These are phyloP conservation scores for Zaprionus ghesquierei DNA, from an alignment of 1,140 invertebrate genomes.

Conservation along the genomic window DNA sequence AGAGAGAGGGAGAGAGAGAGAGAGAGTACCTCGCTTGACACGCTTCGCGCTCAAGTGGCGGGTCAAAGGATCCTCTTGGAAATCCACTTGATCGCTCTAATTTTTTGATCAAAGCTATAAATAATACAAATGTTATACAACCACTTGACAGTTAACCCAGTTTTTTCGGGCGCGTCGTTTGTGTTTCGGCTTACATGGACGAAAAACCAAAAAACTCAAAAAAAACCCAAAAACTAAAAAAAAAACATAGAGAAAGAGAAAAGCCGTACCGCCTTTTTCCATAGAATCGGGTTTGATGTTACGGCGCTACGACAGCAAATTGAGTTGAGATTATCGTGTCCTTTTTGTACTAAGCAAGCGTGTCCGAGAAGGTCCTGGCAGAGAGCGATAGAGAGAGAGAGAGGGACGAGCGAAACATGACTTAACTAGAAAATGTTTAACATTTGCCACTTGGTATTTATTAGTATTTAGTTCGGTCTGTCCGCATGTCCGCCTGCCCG, in stretches of 20 bases:
- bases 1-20: not conserved
- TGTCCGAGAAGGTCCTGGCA: constrained; percentile 44
- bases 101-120: constrained; percentile 72
- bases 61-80: constrained; percentile 2
- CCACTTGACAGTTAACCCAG: constrained; percentile 52
- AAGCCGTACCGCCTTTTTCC: constrained; percentile 57
- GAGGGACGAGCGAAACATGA: constrained; percentile 42
- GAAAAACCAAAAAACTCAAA: not conserved
- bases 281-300: constrained; percentile 47
- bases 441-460: constrained; percentile 58
- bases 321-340: constrained; percentile 72
- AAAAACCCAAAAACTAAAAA: not conserved
- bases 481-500: not conserved
- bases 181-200: constrained; percentile 62
- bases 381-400: not conserved
- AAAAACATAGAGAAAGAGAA: not conserved
- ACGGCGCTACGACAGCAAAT: constrained; percentile 45
- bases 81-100: constrained; percentile 63
- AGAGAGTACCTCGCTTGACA: constrained; percentile 8
- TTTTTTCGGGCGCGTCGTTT: constrained; percentile 38
- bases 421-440: constrained; percentile 77
- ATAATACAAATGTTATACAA: constrained; percentile 65
- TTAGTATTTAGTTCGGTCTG: constrained; percentile 38
- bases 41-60: constrained; percentile 27
- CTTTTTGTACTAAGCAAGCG: constrained; percentile 57